Evolutionary conservation across 2,113 vertebrate genomes (phyloP).

Genomic region (Gymnorhina tibicen): DNA sequence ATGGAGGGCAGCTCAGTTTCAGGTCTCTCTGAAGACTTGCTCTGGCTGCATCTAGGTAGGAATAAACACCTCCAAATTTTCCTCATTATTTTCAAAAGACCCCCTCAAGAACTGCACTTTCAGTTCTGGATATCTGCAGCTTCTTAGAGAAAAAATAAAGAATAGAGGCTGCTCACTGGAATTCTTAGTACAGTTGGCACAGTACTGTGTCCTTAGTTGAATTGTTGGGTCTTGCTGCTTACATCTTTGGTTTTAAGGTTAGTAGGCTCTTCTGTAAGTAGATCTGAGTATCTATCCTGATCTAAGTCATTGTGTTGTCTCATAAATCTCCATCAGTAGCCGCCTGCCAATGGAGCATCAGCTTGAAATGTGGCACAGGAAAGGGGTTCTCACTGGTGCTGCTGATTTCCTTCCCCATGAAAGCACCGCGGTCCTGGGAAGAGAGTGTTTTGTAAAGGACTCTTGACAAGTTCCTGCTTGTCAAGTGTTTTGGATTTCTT

Average conservation of each 20-base stretch:
- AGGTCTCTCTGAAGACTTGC: background rate
- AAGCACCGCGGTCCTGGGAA: background rate
- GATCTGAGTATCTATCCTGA: constrained; percentile 5
- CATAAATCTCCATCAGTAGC: background rate
- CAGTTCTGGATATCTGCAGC: background rate
- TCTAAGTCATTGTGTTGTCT: background rate
- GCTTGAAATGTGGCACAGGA: rapidly evolving
- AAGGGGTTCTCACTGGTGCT: background rate
- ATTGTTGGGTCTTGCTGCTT: background rate
- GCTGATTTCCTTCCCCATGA: background rate
- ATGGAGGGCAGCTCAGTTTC: background rate
- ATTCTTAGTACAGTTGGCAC: background rate
- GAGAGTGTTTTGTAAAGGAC: background rate
- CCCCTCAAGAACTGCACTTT: background rate
- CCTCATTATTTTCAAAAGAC: background rate
- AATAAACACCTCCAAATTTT: background rate
- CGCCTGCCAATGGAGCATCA: background rate
- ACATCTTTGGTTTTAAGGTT: background rate
- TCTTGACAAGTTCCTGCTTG: background rate
- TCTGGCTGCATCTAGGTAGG: background rate
- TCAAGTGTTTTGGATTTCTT: background rate
- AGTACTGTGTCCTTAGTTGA: background rate
- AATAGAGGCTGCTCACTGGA: background rate
- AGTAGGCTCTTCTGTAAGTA: constrained; percentile 7
- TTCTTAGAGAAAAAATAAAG: background rate